phyloP scores from a whole-genome alignment of 2,113 vertebrate genomes.

The Probosciger aterrimus region DNA sequence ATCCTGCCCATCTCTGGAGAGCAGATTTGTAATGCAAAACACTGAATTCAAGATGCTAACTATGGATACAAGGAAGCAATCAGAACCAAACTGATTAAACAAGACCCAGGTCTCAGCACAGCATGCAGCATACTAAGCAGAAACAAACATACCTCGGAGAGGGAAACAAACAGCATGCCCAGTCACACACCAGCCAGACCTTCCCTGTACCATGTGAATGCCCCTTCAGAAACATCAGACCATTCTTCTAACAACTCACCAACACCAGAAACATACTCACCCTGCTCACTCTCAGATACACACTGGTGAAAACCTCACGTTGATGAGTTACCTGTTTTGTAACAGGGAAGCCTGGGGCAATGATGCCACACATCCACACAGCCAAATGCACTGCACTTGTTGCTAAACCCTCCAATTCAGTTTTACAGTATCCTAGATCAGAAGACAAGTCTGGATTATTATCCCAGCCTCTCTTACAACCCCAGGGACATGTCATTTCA shows the following conservation, averaged over 20 bases:
- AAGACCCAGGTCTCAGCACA: slow-evolving; percentile 59
- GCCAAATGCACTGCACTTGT: rapidly evolving
- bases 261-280: background rate
- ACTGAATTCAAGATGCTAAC: slow-evolving; percentile 69
- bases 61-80: slow-evolving; percentile 73
- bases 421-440: background rate
- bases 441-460: background rate
- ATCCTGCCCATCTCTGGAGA: slow-evolving; percentile 68
- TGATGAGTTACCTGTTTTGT: background rate
- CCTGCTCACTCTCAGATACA: background rate
- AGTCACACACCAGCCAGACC: background rate
- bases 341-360: rapidly evolving
- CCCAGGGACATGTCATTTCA: background rate
- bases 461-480: background rate
- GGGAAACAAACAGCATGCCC: background rate
- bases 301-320: rapidly evolving
- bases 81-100: slow-evolving; percentile 77
- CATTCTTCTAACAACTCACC: background rate
- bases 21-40: slow-evolving; percentile 77
- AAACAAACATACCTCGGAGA: slow-evolving; percentile 36
- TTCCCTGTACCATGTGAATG: background rate
- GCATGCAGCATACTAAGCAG: slow-evolving; percentile 59
- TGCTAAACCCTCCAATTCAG: background rate
- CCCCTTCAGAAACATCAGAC: background rate
- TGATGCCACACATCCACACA: rapidly evolving